Base-by-base conservation (phyloP, 1,140 invertebrate genomes). In the Drosophila equinoxialis region DNA sequence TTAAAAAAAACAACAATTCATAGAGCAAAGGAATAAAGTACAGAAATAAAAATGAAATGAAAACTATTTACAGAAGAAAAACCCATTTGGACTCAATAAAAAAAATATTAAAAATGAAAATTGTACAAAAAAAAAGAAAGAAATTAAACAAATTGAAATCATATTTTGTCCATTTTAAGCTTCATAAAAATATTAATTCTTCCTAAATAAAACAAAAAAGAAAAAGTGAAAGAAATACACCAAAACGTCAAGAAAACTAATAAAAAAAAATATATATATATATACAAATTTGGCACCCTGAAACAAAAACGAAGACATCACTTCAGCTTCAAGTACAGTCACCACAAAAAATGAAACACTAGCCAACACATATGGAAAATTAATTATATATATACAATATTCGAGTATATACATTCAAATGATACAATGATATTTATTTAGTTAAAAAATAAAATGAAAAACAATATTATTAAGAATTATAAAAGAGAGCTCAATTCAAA, bases 101-200 rank as follows among this genome's bases (percentile, higher is more conserved):
- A 54, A 33, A 42, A 14, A 51, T 67, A 57, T 26, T 41, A 14
- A 51, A 68, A 57, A 33, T 41, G 59, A 35, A 74, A 59, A 69
- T 23, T 23, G 20, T 26, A 60, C 65, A 14, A 26, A 67, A 65
- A 63, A 39, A 35, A 74, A 58, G 39, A 62, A 65, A 64, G 13
- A 65, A 74, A 35, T 65, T 54, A 59, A 64, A 75, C 42, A 30
- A 41, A 68, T 58, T 20, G 57, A 70, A 68, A 63, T 68, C 71
- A 81, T 73, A 84, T 71, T 83, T 85, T 86, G 82, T 86, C 82
- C 78, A 86, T 85, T 81, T 81, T 76, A 79, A 81, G 82, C 78
- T 85, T 81, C 82, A 86, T 79, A 69, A 64, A 71, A 69, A 64
- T 57, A 67, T 37, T 33, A 59, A 59, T 59, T 59, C 57, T 59